Base-by-base conservation (phyloP, 2,113 vertebrate genomes). In the Python bivittatus region DNA sequence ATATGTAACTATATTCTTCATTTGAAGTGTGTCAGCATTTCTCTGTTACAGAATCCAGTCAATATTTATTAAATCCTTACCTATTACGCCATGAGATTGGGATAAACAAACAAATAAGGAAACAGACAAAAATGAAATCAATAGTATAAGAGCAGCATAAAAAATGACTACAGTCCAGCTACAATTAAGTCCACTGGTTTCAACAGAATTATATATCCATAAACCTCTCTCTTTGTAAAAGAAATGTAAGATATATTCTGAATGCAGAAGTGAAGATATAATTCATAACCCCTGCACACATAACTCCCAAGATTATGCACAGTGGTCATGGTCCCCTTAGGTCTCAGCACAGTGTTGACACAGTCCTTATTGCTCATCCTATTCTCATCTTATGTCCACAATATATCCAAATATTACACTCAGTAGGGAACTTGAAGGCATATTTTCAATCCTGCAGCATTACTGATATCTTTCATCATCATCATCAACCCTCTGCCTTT, bases 31-130 rank as follows among this genome's bases (percentile, higher is more conserved):
- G 20, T 27, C n/a, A 52, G 15, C 87, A 84, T 54, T 84, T 60
- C 33, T 53, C 22, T 57, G n/a, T 54, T 33, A 68, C 58, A 54
- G 42, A 60, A 86, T 87, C 48, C 60, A 23, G 54, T 52, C 53
- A 88, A 56, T 88, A 61, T 92, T n/a, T 83, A 61, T 84, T 60
- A 88, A 88, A 54, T 60, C 29, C 79, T 88, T 33, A 88, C 27
- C 91, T 17, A n/a, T 15, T 60, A 27, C 42, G 57, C 4, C 42
- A 84, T 10, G 52, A 52, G 10, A 33, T 60, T 79, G 72, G 20
- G 72, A 42, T 79, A 79, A 88, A 44, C 7, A 88, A 56, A 33
- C 61, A 27, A 84, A 86, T 52, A 58, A n/a, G 11, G 33, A 12
- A 83, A 57, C 29, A 48, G 27, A 23, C 72, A 54, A 88, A 83